Percentiles rank a stretch among this genome's conserved stretches.
Evolutionary conservation across 2,113 vertebrate genomes (phyloP).

Genomic region (Takifugu bimaculatus): DNA sequence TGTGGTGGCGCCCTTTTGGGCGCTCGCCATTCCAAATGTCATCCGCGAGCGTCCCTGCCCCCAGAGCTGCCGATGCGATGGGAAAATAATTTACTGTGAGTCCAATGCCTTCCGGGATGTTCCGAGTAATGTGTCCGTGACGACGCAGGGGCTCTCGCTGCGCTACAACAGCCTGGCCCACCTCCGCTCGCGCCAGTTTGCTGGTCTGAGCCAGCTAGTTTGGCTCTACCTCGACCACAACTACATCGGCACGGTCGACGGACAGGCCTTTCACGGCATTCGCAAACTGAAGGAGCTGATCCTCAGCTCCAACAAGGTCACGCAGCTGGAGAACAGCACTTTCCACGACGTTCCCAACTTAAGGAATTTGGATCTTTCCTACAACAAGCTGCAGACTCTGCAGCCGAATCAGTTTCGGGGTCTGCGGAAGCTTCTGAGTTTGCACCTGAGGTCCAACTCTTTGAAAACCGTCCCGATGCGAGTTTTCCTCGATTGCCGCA

Average conservation of each 20-base stretch:
- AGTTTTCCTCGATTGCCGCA: conserved; percentile 94
- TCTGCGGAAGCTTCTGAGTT: conserved; percentile 89
- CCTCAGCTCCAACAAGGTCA: conserved; percentile 95
- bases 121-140: conserved; percentile 90
- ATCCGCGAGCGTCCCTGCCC: conserved; percentile 91
- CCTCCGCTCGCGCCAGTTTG: conserved; percentile 89
- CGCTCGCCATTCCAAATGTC: conserved; percentile 73
- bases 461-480: conserved; percentile 88
- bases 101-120: conserved; percentile 92
- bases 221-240: conserved; percentile 99
- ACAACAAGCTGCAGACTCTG: conserved; percentile 91
- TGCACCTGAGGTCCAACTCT: conserved; percentile 93
- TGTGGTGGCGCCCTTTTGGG: conserved; percentile 74
- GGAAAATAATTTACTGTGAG: conserved; percentile 98
- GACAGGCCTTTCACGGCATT: conserved; percentile 90
- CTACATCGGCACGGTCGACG: conserved; percentile 88
- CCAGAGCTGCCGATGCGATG: conserved; percentile 92
- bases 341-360: conserved; percentile 92
- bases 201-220: conserved; percentile 90
- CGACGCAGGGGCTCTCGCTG: conserved; percentile 92
- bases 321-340: conserved; percentile 86
- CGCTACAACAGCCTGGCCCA: conserved; percentile 95
- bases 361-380: conserved; percentile 95
- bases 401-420: conserved; percentile 89
- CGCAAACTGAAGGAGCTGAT: conserved; percentile 94